These are phyloP conservation scores for Gila orcuttii DNA, from an alignment of 2,113 vertebrate species.

Conservation along the genomic window DNA sequence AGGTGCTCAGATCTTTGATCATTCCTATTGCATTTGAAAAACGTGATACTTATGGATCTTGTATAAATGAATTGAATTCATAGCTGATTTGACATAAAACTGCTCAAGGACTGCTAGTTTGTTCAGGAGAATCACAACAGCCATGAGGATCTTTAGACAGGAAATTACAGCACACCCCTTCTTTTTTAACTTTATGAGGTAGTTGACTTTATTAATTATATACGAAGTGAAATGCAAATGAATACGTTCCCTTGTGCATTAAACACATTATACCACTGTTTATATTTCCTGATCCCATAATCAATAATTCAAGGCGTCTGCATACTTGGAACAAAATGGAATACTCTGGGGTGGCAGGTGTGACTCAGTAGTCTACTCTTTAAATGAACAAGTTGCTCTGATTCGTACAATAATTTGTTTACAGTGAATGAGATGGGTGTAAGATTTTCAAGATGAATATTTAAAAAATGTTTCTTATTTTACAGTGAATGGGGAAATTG, in stretches of 20 bases:
- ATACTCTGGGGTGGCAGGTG: neutral
- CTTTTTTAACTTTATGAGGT: neutral
- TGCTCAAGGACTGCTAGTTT: neutral
- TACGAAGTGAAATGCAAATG: neutral
- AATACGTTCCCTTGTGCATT: neutral
- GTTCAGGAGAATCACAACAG: constrained; percentile 1
- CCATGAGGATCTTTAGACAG: neutral
- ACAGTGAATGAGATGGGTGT: constrained; percentile 55
- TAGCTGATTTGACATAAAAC: neutral
- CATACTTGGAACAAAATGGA: neutral
- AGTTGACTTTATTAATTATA: neutral
- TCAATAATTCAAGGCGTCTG: neutral
- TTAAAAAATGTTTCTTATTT: constrained; percentile 62
- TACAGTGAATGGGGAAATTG: constrained; percentile 69
- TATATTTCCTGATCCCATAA: neutral
- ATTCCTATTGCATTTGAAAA: no score
- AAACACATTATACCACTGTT: neutral
- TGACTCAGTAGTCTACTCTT: constrained; percentile 34
- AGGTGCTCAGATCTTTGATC: constrained; percentile 6
- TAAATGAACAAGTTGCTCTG: neutral
- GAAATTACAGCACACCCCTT: neutral
- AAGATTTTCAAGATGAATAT: constrained; percentile 57
- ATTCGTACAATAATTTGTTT: constrained; percentile 46
- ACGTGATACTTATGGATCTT: no score
- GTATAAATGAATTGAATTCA: neutral